Evolutionary conservation across 2,888 invertebrate species (phyloP), one percentile per base, ranked within the genome.

Genomic region (Luffia ferchaultella): DNA sequence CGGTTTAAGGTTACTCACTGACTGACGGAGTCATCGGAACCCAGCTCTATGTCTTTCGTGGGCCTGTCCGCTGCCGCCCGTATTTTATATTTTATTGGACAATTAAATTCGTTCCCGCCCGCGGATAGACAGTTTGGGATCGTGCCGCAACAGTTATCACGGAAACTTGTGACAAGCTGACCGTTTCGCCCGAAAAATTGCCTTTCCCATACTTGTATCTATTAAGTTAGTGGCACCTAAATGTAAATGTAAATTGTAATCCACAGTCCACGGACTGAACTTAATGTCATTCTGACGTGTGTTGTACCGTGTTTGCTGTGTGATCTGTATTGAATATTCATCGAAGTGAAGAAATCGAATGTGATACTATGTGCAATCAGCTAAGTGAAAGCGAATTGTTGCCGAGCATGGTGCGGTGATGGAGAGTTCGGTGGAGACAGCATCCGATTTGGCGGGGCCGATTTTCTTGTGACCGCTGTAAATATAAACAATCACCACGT

Each of bases 401-500:
- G 54, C 60, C 58, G 51, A 45, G 58, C 55, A 58, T 50, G 48
- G 52, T 47, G 60, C 47, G 55, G 57, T 30, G 55, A 55, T 50
- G 57, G 30, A 30, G 30, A 7, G 30, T 30, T 30, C 30, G 3
- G 30, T 30, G 30, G 30, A 7, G 30, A 30, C 3, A 42, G 43
- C n/a, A 7, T 5, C 43, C 43, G 3, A n/a, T 17, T 3, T n/a
- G 16, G 7, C 5, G 17, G 5, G 15, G 2, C 5, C 12, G 7
- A n/a, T 18, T 40, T 9, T 15, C 15, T 47, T 20, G 19, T 16
- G n/a, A 15, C 16, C 20, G 19, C 19, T 12, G 46, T 15, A 2
- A 17, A 50, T 48, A 62, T 63, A 70, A 72, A 60, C 57, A 73
- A 58, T 63, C 79, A 79, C 70, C 77, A 82, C 82, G 82, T 82